Base-by-base conservation (phyloP, 2,888 invertebrate species). In the Pristionchus japonicus region DNA sequence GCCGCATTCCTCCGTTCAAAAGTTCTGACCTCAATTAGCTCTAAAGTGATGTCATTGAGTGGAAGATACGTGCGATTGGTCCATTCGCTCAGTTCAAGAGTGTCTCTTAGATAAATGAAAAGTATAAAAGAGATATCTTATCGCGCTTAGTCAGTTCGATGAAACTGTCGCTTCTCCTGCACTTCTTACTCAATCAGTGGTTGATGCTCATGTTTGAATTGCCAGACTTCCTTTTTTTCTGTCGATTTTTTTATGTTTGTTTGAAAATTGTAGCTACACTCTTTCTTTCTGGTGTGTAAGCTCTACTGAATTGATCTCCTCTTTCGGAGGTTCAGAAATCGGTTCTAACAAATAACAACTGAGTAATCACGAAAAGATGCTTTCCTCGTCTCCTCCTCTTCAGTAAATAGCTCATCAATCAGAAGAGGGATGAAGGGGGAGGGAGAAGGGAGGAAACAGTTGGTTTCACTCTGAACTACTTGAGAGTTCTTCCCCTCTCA, bases 341-440 rank as follows among this genome's bases (percentile, higher is more conserved):
- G 31, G 27, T 27, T 64, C 11, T 15, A 31, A 64, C 11, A 64
- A 64, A 64, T 34, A 64, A 64, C 17, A 31, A 64, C 64, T 64
- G 31, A 31, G 64, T 61, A n/a, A 23, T 61, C 61, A 64, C 31
- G 11, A 17, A 64, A 15, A 31, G 27, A 64, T 64, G 64, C 64
- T 64, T 64, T 34, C 13, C 61, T 64, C 6, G 64, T 34, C 64
- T 15, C 31, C 15, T 34, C 31, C 27, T 64, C n/a, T n/a, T n/a
- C 64, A 31, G 70, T 74, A 37, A 74, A 74, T 74, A 74, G 70
- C 6, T 40, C 70, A 74, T 74, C 40, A 74, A 74, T 74, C 70
- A 74, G n/a, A n/a, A 40, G 0, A 7, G 3, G 31, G 37, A 37
- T 23, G 3, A 11, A 15, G 40, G 11, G 70, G 40, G 70, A 40